Conservation (phyloP, 2,113 vertebrate species). For the Paraplagusia blochii region DNA sequence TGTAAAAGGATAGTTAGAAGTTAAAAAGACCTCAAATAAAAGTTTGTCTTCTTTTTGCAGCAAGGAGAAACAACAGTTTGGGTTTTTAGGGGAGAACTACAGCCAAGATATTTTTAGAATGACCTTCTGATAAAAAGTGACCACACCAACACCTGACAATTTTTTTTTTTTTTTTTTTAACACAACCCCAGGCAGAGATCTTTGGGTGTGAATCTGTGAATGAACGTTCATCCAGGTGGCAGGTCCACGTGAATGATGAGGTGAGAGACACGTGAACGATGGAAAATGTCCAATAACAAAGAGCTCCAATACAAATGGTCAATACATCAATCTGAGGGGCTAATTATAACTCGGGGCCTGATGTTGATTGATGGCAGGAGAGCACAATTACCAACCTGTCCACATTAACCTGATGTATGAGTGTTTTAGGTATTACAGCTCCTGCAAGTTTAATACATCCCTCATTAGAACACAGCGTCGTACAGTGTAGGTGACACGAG, state of each 20-base stretch:
- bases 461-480: slow-evolving; percentile 41
- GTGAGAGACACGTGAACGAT: slow-evolving; percentile 23
- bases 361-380: slow-evolving; percentile 40
- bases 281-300: slow-evolving; percentile 35
- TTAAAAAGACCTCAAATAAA: no score
- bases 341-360: slow-evolving; percentile 50
- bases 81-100: no score
- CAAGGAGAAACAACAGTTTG: no score
- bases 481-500: slow-evolving; percentile 31
- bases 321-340: slow-evolving; percentile 37
- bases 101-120: no score
- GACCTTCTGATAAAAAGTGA: no score
- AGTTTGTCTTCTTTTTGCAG: no score
- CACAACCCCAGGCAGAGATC: slow-evolving; percentile 14
- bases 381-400: slow-evolving; percentile 61
- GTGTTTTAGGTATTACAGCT: slow-evolving; percentile 45
- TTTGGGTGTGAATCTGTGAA: slow-evolving; percentile 12
- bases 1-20: no score
- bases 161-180: not conserved
- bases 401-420: slow-evolving; percentile 56
- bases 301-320: slow-evolving; percentile 26
- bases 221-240: slow-evolving; percentile 26
- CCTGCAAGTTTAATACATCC: slow-evolving; percentile 53
- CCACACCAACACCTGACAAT: not conserved
- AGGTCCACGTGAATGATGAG: slow-evolving; percentile 4